Evolutionary conservation across 2,888 invertebrate genomes (phyloP), one percentile per base, ranked within the genome.

Genomic region (Drosophila neonasuta): DNA sequence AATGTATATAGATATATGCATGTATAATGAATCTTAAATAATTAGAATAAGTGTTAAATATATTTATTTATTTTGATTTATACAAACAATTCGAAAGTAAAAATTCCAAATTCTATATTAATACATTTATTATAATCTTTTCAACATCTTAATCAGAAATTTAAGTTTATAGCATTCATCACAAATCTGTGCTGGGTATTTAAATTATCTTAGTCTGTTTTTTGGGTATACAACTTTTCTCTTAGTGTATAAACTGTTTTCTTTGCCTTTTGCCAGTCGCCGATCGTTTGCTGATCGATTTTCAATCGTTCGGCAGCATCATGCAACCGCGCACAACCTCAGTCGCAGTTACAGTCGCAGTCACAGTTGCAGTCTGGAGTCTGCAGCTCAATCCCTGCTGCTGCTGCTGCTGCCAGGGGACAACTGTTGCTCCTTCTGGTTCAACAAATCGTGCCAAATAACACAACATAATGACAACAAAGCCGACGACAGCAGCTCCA

Each of bases 361-460:
- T 32, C 29, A n/a, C 49, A 24, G 36, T 15, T 30, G 11, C 13
- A 30, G 29, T 52, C 20, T 49, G 34, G 42, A 44, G 24, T 46
- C 15, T 50, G 8, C 41, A 11, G 30, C 44, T 34, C 45, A 66
- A 50, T 51, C 51, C 15, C 56, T 39, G 39, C 39, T 34, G 32
- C 32, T 34, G 34, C 32, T 11, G 36, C 36, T 36, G 36, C 24
- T 24, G n/a, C 8, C n/a, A n/a, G 36, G 11, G n/a, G 36, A 36
- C 61, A 32, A 69, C 55, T 49, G 57, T 69, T 66, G 71, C 75
- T 74, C 73, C 79, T 82, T 82, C 32, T 55, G 66, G 76, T 76
- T 86, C 86, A 87, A 88, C 88, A 87, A 88, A 88, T 88, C 88
- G 88, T 88, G 88, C 88, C 87, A 88, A 88, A 86, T 88, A 86